phyloP scores from a whole-genome alignment of 2,797 vertebrate genomes.

The Ficedula albicollis region DNA sequence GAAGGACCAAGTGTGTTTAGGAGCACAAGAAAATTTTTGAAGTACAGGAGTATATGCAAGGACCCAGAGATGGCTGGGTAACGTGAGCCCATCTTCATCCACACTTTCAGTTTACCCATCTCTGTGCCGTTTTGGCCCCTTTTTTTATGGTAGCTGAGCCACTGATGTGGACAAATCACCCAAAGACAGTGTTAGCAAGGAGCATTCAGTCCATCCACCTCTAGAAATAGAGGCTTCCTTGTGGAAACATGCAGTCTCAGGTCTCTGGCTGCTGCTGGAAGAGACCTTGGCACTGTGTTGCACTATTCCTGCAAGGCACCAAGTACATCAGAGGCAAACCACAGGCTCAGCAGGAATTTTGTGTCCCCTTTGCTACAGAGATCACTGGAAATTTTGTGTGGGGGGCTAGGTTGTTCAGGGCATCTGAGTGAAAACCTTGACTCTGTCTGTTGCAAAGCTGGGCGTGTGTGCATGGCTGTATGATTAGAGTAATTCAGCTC shows the following conservation, averaged over 20 bases:
- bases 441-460: background rate
- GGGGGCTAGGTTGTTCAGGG: background rate
- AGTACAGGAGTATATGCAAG: background rate
- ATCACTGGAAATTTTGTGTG: background rate
- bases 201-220: background rate
- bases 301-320: background rate
- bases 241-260: background rate
- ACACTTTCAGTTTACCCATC: background rate
- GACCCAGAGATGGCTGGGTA: background rate
- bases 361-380: background rate
- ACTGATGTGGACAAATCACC: background rate
- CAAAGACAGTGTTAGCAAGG: background rate
- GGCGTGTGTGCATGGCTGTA: background rate
- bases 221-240: background rate
- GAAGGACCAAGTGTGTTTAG: background rate
- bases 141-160: background rate
- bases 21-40: background rate
- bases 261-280: background rate
- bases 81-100: background rate
- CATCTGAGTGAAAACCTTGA: background rate
- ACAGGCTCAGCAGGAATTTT: background rate
- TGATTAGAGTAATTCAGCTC: background rate
- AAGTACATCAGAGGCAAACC: background rate
- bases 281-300: background rate
- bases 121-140: fast-evolving